These are phyloP conservation scores for Coelinius sp. DNA, from an alignment of 2,888 invertebrate genomes.

Conservation along the genomic window DNA sequence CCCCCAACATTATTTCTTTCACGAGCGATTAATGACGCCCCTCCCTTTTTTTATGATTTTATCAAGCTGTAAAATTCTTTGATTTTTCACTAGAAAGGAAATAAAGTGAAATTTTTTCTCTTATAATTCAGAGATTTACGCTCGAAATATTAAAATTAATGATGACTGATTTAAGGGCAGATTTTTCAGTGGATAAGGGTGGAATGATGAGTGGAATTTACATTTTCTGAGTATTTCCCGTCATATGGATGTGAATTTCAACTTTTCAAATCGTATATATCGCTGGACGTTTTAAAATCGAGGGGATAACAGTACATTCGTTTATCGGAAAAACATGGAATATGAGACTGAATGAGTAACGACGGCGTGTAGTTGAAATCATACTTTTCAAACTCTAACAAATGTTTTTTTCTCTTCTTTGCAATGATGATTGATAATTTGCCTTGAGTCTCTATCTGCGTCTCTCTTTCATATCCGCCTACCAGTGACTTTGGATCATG, in stretches of 20 bases:
- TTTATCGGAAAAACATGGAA: conserved; percentile 7
- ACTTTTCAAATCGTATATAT: not conserved
- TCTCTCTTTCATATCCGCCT: no score
- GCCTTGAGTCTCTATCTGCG: no score
- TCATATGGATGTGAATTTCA: not conserved
- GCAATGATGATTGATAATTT: no score
- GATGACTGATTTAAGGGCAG: not conserved
- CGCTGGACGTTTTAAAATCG: not conserved
- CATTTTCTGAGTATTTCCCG: not conserved
- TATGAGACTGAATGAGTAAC: conserved; percentile 11
- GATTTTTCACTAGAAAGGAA: no score
- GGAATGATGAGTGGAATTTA: not conserved
- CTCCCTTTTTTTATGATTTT: no score
- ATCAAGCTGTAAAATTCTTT: no score
- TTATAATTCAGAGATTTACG: not conserved
- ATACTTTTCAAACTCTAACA: not conserved
- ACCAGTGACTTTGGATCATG: no score
- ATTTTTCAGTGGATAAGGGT: not conserved
- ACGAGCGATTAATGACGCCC: not conserved
- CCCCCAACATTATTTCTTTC: not conserved
- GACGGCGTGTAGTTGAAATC: not conserved
- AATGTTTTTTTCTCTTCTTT: not conserved
- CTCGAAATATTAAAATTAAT: not conserved
- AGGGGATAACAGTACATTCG: not conserved
- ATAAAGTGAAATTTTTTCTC: not conserved